These are phyloP conservation scores for Seriola rivoliana DNA, from an alignment of 2,113 vertebrate species.

Conservation along the genomic window DNA sequence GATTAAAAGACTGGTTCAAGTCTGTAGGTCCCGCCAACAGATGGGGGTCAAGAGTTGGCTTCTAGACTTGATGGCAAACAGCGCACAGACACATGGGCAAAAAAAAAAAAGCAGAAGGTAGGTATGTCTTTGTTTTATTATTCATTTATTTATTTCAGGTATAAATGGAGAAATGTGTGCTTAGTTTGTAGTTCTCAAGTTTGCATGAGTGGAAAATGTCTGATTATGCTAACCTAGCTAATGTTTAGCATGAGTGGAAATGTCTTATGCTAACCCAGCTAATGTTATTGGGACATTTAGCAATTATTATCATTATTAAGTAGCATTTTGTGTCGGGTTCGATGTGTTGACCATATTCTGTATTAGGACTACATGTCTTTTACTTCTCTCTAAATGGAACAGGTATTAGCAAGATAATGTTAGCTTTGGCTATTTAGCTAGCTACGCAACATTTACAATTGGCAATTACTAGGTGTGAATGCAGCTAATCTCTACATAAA, in stretches of 20 bases:
- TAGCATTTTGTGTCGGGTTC: neutral
- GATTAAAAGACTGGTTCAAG: constrained; percentile 13
- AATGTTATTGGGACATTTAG: neutral
- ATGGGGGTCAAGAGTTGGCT: neutral
- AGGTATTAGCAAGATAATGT: neutral
- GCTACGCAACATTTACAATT: neutral
- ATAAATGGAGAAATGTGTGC: no score
- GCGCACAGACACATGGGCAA: neutral
- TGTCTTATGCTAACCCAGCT: neutral
- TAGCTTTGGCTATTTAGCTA: neutral
- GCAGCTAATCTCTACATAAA: neutral
- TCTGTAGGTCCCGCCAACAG: neutral
- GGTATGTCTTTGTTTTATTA: no score
- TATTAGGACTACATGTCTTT: neutral
- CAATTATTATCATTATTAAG: neutral
- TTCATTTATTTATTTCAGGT: no score
- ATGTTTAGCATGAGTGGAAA: no score
- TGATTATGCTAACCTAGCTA: neutral
- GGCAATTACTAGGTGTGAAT: no score
- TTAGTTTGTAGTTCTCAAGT: no score
- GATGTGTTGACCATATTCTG: no score
- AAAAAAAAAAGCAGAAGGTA: constrained; percentile 6
- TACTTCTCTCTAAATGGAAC: neutral
- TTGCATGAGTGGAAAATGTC: neutral
- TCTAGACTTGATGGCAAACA: constrained; percentile 27